Conservation (phyloP, 1,140 invertebrate species). For the Macrocentrus cingulum region DNA sequence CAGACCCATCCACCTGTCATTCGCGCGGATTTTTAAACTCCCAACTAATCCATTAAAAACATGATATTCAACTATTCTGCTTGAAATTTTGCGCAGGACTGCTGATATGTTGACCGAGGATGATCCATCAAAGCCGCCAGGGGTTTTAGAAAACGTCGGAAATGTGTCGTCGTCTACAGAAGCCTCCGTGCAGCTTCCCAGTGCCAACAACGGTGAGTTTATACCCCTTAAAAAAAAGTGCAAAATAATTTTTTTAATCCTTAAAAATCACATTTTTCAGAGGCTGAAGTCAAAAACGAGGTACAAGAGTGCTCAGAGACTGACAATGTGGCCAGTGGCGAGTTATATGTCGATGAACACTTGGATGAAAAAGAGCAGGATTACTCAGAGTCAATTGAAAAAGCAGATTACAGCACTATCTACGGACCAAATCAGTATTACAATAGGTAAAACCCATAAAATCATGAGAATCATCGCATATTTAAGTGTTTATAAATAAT, state of each 20-base stretch:
- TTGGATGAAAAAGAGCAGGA: slow-evolving; percentile 54
- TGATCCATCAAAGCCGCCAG: slow-evolving; percentile 56
- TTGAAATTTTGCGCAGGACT: slow-evolving; percentile 39
- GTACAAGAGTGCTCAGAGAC: slow-evolving; percentile 54
- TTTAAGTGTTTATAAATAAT: too few relatives aligned
- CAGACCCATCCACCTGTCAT: neutral
- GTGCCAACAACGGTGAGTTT: slow-evolving; percentile 51
- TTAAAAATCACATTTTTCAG: slow-evolving; percentile 30
- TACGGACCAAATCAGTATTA: slow-evolving; percentile 67
- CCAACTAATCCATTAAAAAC: slow-evolving; percentile 16
- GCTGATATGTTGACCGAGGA: slow-evolving; percentile 61
- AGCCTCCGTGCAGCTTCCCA: slow-evolving; percentile 51
- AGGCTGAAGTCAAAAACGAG: slow-evolving; percentile 56
- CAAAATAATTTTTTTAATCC: too few relatives aligned
- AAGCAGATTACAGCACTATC: slow-evolving; percentile 50
- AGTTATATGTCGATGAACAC: slow-evolving; percentile 56
- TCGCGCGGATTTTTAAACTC: neutral
- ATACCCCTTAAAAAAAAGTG: too few relatives aligned
- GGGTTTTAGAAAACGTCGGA: slow-evolving; percentile 57
- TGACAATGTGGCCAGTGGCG: slow-evolving; percentile 52
- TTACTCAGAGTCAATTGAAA: slow-evolving; percentile 55
- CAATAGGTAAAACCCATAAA: slow-evolving; percentile 60
- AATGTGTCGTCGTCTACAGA: slow-evolving; percentile 57
- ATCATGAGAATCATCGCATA: neutral
- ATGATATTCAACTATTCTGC: slow-evolving; percentile 7